Conservation (phyloP, 2,888 invertebrate genomes). For the Leptinotarsa haldemani region DNA sequence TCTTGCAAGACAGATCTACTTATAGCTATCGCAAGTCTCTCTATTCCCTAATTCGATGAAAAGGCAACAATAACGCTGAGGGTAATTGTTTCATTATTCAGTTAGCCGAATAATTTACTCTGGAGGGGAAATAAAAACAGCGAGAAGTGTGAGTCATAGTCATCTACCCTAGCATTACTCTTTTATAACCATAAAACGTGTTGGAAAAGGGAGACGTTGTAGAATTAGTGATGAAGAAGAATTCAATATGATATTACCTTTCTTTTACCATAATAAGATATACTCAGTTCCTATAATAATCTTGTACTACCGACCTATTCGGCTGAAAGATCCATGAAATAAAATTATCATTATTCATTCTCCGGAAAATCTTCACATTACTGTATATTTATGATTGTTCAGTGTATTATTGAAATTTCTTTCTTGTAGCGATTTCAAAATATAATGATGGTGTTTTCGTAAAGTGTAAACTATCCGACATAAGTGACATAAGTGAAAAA, state of each 20-base stretch:
- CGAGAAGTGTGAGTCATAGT: slow-evolving; percentile 36
- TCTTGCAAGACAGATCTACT: slow-evolving; percentile 24
- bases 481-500: not conserved
- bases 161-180: slow-evolving; percentile 32
- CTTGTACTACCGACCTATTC: too few relatives aligned
- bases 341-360: too few relatives aligned
- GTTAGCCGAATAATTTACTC: slow-evolving; percentile 30
- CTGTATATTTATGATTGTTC: too few relatives aligned
- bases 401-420: too few relatives aligned
- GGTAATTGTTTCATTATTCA: slow-evolving; percentile 33
- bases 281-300: too few relatives aligned
- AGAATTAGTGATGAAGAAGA: not conserved
- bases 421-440: too few relatives aligned
- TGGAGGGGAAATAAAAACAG: slow-evolving; percentile 26
- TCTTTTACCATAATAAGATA: not conserved
- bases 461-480: not conserved
- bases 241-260: not conserved
- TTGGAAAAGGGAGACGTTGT: slow-evolving; percentile 12
- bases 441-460: too few relatives aligned
- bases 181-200: slow-evolving; percentile 33
- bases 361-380: too few relatives aligned
- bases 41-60: slow-evolving; percentile 8
- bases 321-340: too few relatives aligned
- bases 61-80: slow-evolving; percentile 12
- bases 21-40: slow-evolving; percentile 20